Percentiles rank a stretch among this genome's conserved stretches.
These are phyloP conservation scores for Psilanteris sp. DNA, from an alignment of 1,140 invertebrate genomes.

Conservation along the genomic window DNA sequence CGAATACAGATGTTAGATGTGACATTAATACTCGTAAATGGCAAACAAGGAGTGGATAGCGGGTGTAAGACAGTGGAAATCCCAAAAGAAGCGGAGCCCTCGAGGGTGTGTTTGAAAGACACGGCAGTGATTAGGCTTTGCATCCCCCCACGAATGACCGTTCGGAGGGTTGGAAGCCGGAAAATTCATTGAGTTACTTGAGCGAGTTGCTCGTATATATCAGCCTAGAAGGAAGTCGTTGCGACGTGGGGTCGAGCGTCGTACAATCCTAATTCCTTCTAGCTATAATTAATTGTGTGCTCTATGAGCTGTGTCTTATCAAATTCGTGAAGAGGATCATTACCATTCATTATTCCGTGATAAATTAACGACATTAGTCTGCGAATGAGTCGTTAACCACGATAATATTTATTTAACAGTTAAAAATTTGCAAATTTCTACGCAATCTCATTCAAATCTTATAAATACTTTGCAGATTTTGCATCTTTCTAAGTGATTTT, in stretches of 20 bases:
- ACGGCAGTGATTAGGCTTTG: constrained; percentile 74
- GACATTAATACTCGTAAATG: constrained; percentile 63
- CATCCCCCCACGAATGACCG: constrained; percentile 69
- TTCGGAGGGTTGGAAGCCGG: constrained; percentile 68
- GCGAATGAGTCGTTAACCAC: constrained; percentile 3
- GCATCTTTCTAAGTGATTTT: too few relatives aligned
- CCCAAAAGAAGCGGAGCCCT: constrained; percentile 42
- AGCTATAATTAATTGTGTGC: constrained; percentile 66
- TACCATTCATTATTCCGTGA: constrained; percentile 41
- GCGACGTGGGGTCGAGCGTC: constrained; percentile 61
- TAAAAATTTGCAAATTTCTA: too few relatives aligned
- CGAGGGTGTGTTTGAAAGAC: constrained; percentile 72
- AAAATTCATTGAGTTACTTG: constrained; percentile 78
- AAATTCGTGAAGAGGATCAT: constrained; percentile 58
- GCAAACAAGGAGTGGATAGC: constrained; percentile 36
- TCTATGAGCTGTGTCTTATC: constrained; percentile 62
- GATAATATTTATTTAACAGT: constrained; percentile 1
- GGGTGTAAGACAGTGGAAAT: constrained; percentile 49
- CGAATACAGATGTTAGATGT: constrained; percentile 27
- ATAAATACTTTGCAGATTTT: not conserved
- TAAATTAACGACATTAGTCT: constrained; percentile 43
- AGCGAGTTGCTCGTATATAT: constrained; percentile 74
- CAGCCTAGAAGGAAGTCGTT: constrained; percentile 71
- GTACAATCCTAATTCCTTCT: constrained; percentile 65
- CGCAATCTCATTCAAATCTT: too few relatives aligned